These are phyloP conservation scores for Hirtodrosophila duncani DNA, from an alignment of 2,888 invertebrate genomes.

Conservation along the genomic window DNA sequence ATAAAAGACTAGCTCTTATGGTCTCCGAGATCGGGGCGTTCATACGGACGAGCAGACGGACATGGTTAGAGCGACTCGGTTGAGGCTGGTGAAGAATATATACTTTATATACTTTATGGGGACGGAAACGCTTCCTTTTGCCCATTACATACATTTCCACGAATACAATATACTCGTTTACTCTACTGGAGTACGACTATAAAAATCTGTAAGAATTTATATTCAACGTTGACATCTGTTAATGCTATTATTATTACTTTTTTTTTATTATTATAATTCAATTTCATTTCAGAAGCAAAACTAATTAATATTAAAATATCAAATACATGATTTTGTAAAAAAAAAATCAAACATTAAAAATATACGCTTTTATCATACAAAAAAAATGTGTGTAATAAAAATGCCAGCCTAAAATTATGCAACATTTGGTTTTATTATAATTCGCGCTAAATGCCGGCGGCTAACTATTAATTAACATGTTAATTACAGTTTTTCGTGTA, in stretches of 20 bases:
- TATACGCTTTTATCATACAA: slow-evolving; percentile 1
- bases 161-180: too few species aligned
- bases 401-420: slow-evolving; percentile 61
- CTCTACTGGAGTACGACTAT: too few species aligned
- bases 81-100: too few species aligned
- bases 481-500: slow-evolving; percentile 64
- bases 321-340: slow-evolving; percentile 28
- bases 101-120: too few species aligned
- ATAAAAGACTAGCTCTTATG: too few species aligned
- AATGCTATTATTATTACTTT: slow-evolving; percentile 11
- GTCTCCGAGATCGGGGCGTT: too few species aligned
- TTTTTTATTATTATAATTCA: not conserved
- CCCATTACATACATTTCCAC: too few species aligned
- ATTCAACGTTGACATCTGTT: slow-evolving; percentile 3
- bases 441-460: slow-evolving; percentile 35
- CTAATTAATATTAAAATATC: slow-evolving; percentile 68
- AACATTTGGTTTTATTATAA: slow-evolving; percentile 44
- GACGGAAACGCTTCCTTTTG: too few species aligned
- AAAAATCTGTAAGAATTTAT: too few species aligned
- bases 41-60: too few species aligned
- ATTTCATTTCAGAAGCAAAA: slow-evolving; percentile 39
- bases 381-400: slow-evolving; percentile 10
- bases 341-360: too few species aligned
- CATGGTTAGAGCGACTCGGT: too few species aligned
- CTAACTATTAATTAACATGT: slow-evolving; percentile 72